Conservation (phyloP, 35 echinoderm and acorn worm species). For the Apostichopus parvimensis region DNA sequence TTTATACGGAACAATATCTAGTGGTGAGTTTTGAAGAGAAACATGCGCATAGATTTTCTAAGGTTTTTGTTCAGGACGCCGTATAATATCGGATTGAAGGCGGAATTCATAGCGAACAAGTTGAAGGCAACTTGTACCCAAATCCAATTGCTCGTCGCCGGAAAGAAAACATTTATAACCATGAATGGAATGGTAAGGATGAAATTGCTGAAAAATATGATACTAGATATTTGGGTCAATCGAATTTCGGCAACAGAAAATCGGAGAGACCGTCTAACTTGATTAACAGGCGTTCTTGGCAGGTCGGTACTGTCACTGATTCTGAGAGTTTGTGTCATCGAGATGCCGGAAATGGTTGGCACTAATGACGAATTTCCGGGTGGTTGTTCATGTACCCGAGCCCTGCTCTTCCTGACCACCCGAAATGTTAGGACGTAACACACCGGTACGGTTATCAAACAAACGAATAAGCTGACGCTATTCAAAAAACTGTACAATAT, state of each 20-base stretch:
- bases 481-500: neutral
- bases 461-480: neutral
- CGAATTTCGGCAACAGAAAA: neutral
- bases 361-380: neutral
- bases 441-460: neutral
- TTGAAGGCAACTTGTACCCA: neutral
- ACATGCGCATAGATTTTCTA: too few species aligned
- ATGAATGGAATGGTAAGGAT: neutral
- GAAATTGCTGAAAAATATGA: neutral
- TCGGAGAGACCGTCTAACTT: neutral
- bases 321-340: neutral
- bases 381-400: neutral
- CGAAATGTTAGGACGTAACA: neutral
- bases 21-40: too few species aligned
- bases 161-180: neutral
- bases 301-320: neutral
- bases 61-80: slow-evolving; percentile 18
- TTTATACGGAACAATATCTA: too few species aligned
- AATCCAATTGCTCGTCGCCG: neutral
- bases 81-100: neutral
- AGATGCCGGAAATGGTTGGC: neutral
- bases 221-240: neutral
- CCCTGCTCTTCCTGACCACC: neutral
- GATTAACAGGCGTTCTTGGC: neutral
- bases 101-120: neutral